Percentiles rank a stretch among this genome's conserved stretches.
phyloP scores from a whole-genome alignment of 2,888 invertebrate species.

The Microplitis deprimator region DNA sequence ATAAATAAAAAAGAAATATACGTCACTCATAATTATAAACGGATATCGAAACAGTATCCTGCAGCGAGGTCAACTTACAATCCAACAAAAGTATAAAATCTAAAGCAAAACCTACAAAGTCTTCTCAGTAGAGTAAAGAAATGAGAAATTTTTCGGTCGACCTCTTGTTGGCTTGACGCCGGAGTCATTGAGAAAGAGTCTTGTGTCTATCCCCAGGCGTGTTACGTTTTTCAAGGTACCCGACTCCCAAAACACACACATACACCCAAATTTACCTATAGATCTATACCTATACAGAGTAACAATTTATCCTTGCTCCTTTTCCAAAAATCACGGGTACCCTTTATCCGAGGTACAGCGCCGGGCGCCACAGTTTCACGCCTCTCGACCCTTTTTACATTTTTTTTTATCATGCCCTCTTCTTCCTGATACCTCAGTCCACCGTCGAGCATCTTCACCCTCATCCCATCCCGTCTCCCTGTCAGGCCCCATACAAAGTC shows the following conservation, averaged over 20 bases:
- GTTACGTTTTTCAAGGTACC: constrained; percentile 51
- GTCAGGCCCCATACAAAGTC: neutral
- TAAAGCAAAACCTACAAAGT: neutral
- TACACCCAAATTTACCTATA: constrained; percentile 13
- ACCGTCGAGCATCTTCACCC: constrained; percentile 16
- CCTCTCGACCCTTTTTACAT: constrained; percentile 52
- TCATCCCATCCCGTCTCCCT: constrained; percentile 17
- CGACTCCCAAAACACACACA: too few species aligned
- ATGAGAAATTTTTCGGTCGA: constrained; percentile 55
- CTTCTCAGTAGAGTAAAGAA: constrained; percentile 38
- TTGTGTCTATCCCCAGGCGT: constrained; percentile 35
- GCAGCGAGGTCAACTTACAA: constrained; percentile 5
- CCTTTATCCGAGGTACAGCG: constrained; percentile 51
- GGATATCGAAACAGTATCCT: constrained; percentile 48
- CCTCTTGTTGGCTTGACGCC: constrained; percentile 45
- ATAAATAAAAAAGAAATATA: constrained; percentile 27
- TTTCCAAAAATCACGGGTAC: constrained; percentile 44
- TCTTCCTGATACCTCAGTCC: constrained; percentile 25
- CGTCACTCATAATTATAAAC: constrained; percentile 46
- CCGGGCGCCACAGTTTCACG: constrained; percentile 67
- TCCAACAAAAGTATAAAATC: constrained; percentile 7
- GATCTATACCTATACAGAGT: neutral
- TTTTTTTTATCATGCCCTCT: constrained; percentile 26
- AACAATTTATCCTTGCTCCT: constrained; percentile 38
- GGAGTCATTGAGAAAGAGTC: constrained; percentile 31